These are phyloP conservation scores for Stenolophus ochropezus DNA, from an alignment of 2,888 invertebrate species.

Conservation along the genomic window DNA sequence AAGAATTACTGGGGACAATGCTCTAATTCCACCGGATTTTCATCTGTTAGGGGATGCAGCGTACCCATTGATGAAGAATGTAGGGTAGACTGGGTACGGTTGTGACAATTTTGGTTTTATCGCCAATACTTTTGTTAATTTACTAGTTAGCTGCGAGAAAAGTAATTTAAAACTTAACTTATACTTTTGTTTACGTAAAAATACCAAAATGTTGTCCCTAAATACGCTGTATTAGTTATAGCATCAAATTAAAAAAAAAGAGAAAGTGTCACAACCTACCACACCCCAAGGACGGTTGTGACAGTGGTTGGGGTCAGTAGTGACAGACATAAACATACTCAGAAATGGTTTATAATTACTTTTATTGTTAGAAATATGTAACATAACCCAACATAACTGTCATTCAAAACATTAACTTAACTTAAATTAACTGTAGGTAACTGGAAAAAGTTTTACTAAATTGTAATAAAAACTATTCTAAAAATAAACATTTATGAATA, in stretches of 20 bases:
- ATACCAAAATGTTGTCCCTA: constrained; percentile 45
- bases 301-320: constrained; percentile 60
- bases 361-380: constrained; percentile 40
- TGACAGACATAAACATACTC: constrained; percentile 47
- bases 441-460: not conserved
- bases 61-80: not conserved
- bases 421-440: not conserved
- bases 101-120: constrained; percentile 59
- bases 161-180: constrained; percentile 37
- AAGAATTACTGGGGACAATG: not conserved
- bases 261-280: constrained; percentile 61
- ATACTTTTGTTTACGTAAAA: constrained; percentile 37
- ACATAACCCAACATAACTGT: not conserved
- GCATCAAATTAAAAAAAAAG: constrained; percentile 50
- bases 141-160: constrained; percentile 49
- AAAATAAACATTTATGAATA: not conserved
- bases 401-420: not conserved
- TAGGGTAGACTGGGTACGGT: constrained; percentile 54
- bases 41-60: constrained; percentile 41
- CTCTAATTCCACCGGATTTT: not conserved
- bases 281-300: constrained; percentile 62
- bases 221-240: constrained; percentile 42
- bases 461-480: not conserved
- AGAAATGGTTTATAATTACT: constrained; percentile 54
- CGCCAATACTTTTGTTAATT: constrained; percentile 47